A percentile compares a stretch with the other conserved stretches of the same genome.
Evolutionary conservation across 2,113 vertebrate species (phyloP).

Genomic region (Oxyruncus cristatus): DNA sequence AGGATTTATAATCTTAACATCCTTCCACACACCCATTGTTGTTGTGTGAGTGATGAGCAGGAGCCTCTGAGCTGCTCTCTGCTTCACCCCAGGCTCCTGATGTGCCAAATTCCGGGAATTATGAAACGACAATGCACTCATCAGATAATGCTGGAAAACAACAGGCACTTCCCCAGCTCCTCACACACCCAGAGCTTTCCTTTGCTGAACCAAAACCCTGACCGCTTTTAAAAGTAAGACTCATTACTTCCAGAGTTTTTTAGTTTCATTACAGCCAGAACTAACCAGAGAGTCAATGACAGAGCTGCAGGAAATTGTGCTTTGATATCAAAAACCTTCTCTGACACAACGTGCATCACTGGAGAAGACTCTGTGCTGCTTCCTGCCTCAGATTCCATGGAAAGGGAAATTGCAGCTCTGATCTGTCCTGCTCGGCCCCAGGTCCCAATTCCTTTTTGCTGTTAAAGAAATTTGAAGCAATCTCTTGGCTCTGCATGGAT

Average conservation of each 20-base stretch:
- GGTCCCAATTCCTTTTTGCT: neutral
- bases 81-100: neutral
- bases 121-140: constrained; percentile 41
- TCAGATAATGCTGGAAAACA: constrained; percentile 18
- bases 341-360: neutral
- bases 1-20: constrained; percentile 47
- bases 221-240: neutral
- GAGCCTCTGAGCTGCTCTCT: constrained; percentile 3
- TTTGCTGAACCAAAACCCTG: neutral
- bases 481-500: neutral
- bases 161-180: neutral
- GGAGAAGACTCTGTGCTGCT: neutral
- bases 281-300: neutral
- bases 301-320: neutral
- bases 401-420: neutral
- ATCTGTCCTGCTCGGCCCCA: neutral
- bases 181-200: neutral
- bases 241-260: neutral
- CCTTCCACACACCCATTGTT: constrained; percentile 34
- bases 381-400: neutral
- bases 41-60: constrained; percentile 4
- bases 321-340: neutral
- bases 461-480: neutral
- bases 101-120: constrained; percentile 58
- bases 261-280: neutral